These are phyloP conservation scores for Spatula clypeata DNA, from an alignment of 2,797 vertebrate genomes.

Conservation along the genomic window DNA sequence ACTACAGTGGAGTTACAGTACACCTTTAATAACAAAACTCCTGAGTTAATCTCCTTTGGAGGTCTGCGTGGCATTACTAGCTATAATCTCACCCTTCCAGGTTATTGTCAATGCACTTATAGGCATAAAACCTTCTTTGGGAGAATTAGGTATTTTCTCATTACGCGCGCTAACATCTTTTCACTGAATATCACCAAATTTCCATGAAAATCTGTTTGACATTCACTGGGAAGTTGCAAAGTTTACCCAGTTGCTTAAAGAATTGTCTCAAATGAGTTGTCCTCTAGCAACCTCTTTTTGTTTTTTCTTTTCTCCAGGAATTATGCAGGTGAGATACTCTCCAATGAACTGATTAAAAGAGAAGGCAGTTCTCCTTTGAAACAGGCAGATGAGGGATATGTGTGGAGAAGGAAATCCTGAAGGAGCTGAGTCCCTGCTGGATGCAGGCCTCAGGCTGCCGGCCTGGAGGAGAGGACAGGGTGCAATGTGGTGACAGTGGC, in stretches of 20 bases:
- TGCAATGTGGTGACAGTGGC: neutral
- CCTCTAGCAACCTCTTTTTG: neutral
- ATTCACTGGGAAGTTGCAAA: slow-evolving; percentile 5
- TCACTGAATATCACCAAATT: slow-evolving; percentile 76
- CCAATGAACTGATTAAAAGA: neutral
- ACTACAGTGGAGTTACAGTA: slow-evolving; percentile 50
- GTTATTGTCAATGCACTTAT: slow-evolving; percentile 73
- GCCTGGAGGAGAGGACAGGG: neutral
- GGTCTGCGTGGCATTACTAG: slow-evolving; percentile 71
- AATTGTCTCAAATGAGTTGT: neutral
- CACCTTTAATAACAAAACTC: slow-evolving; percentile 75
- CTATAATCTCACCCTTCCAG: slow-evolving; percentile 86
- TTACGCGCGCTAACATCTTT: slow-evolving; percentile 83
- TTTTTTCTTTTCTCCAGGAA: neutral
- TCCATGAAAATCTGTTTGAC: slow-evolving; percentile 86
- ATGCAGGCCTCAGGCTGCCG: neutral
- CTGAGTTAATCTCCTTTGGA: slow-evolving; percentile 85
- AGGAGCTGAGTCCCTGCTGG: neutral
- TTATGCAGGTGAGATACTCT: neutral
- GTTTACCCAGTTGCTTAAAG: neutral
- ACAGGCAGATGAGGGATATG: neutral
- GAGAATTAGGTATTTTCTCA: slow-evolving; percentile 87
- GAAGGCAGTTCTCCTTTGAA: neutral
- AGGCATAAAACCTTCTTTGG: slow-evolving; percentile 84
- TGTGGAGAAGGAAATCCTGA: neutral